Conservation (phyloP, 2,888 invertebrate genomes). For the Thera britannica region DNA sequence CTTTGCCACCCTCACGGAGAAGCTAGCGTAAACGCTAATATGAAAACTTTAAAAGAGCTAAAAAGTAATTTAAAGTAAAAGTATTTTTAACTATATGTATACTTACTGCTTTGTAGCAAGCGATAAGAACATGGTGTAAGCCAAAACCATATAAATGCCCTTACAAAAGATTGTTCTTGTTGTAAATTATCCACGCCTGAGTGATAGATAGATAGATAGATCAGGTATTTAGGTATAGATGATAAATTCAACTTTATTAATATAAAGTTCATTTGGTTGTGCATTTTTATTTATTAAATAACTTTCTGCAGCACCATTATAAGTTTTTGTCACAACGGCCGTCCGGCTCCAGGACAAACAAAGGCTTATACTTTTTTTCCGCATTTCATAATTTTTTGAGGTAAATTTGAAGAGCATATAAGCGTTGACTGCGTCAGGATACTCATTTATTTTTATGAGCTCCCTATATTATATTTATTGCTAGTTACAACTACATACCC, state of each 20-base stretch:
- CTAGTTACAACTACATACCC: too few relatives aligned
- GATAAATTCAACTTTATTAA: too few relatives aligned
- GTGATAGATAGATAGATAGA: too few relatives aligned
- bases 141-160: too few relatives aligned
- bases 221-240: too few relatives aligned
- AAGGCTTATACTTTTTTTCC: conserved; percentile 44
- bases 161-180: too few relatives aligned
- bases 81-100: too few relatives aligned
- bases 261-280: conserved; percentile 20
- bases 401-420: conserved; percentile 52
- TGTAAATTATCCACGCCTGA: too few relatives aligned
- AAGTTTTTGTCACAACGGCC: conserved; percentile 41
- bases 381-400: conserved; percentile 51
- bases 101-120: too few relatives aligned
- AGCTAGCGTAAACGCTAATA: conserved; percentile 4
- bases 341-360: conserved; percentile 43
- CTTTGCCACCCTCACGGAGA: neutral
- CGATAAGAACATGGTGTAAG: neutral
- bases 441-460: conserved; percentile 3
- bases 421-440: conserved; percentile 9
- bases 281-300: conserved; percentile 36
- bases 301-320: conserved; percentile 27
- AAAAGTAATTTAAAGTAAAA: too few relatives aligned
- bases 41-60: too few relatives aligned
- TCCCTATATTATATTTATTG: neutral